Percentiles rank a stretch among this genome's conserved stretches.
phyloP scores from a whole-genome alignment of 2,888 invertebrate species.

The Drosophila anomalata region DNA sequence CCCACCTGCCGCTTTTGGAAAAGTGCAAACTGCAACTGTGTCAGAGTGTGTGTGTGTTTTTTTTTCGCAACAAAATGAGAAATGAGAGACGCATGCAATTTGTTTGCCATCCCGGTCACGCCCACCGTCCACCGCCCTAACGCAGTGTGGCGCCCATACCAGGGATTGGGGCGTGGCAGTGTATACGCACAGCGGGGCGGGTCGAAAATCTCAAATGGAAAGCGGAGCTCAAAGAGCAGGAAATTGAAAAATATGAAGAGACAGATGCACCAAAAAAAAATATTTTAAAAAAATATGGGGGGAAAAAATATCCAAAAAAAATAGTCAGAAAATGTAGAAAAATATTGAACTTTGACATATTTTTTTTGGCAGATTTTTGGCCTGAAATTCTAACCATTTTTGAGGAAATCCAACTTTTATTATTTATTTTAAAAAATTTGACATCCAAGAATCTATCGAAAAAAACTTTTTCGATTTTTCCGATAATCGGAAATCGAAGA shows the following conservation, averaged over 20 bases:
- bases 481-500: too few species aligned
- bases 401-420: too few species aligned
- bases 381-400: too few species aligned
- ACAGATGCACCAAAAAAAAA: background rate
- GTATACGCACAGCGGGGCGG: slow-evolving; percentile 33
- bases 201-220: slow-evolving; percentile 53
- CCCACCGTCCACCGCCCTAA: slow-evolving; percentile 28
- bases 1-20: slow-evolving; percentile 34
- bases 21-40: slow-evolving; percentile 39
- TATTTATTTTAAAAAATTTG: background rate
- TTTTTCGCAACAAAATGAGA: slow-evolving; percentile 9
- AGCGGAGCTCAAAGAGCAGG: slow-evolving; percentile 69
- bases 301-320: background rate
- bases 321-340: background rate
- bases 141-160: background rate
- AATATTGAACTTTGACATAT: background rate
- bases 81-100: slow-evolving; percentile 63
- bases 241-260: slow-evolving; percentile 59
- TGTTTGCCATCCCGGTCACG: slow-evolving; percentile 54
- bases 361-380: too few species aligned
- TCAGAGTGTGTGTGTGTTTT: background rate
- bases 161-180: slow-evolving; percentile 17
- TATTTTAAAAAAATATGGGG: background rate
- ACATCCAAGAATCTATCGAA: too few species aligned
- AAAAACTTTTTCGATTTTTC: too few species aligned